Evolutionary conservation across 1,140 invertebrate species (phyloP).

Genomic region (Arctopsyche grandis): DNA sequence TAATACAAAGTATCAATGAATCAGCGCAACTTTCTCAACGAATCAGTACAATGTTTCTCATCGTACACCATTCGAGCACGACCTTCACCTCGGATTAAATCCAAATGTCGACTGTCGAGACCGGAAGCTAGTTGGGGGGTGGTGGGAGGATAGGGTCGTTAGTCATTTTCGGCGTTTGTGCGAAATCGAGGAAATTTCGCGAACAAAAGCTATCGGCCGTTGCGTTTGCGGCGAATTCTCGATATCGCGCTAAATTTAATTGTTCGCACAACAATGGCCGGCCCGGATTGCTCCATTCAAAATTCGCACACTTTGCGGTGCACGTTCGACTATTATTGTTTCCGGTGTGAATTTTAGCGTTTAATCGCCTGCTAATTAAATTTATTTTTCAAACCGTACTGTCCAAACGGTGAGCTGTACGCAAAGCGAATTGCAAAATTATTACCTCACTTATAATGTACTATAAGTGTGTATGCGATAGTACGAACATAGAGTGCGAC

Average conservation of each 20-base stretch:
- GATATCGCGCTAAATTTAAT: conserved; percentile 9
- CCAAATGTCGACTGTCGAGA: no score
- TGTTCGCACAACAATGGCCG: conserved; percentile 6
- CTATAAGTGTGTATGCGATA: conserved; percentile 12
- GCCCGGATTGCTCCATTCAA: background rate
- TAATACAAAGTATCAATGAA: no score
- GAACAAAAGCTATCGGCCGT: conserved; percentile 25
- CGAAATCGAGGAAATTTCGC: conserved; percentile 38
- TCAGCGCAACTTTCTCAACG: no score
- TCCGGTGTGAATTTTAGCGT: background rate
- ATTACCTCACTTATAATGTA: background rate
- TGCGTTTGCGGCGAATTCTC: conserved; percentile 23
- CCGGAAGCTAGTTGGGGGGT: no score
- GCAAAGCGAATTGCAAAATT: background rate
- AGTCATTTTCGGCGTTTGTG: conserved; percentile 28
- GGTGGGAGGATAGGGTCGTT: background rate
- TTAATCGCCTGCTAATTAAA: background rate
- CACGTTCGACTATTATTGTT: background rate
- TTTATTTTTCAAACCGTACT: background rate
- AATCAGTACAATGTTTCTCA: no score
- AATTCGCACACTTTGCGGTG: background rate
- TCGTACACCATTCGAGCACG: no score
- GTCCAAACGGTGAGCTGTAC: background rate
- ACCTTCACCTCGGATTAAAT: no score
- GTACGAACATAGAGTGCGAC: background rate